Conservation (phyloP, 2,113 vertebrate species). For the Salvelinus alpinus region DNA sequence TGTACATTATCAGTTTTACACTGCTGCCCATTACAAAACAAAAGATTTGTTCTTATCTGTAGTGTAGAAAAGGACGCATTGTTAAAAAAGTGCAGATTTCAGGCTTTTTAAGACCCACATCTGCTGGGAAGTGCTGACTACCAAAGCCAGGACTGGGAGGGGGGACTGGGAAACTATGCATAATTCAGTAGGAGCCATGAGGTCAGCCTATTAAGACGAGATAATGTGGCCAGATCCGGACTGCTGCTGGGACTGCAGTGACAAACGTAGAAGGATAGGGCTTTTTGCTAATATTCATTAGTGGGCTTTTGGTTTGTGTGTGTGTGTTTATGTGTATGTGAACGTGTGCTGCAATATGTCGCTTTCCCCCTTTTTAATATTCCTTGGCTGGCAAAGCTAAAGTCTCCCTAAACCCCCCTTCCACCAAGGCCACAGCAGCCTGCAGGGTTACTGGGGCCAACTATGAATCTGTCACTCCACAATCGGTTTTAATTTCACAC, state of each 20-base stretch:
- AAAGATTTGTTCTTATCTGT: too few relatives aligned
- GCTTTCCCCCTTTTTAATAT: too few relatives aligned
- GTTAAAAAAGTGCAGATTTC: too few relatives aligned
- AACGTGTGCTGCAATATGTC: too few relatives aligned
- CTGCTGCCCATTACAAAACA: too few relatives aligned
- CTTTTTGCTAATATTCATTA: background rate
- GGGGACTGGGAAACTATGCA: background rate
- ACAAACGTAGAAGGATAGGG: background rate
- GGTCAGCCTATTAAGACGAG: background rate
- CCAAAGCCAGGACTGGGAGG: background rate
- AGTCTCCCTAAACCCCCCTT: too few relatives aligned
- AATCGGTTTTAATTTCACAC: slow-evolving; percentile 31
- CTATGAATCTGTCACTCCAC: slow-evolving; percentile 26
- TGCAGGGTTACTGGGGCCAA: slow-evolving; percentile 6
- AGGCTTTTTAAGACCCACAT: too few relatives aligned
- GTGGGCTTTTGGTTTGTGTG: background rate
- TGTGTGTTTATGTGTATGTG: background rate
- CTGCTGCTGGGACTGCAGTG: background rate
- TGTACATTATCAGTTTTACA: too few relatives aligned
- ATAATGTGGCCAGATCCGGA: background rate
- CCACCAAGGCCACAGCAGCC: slow-evolving; percentile 14
- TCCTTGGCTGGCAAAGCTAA: too few relatives aligned
- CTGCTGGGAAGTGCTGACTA: too few relatives aligned
- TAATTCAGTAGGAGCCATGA: background rate
- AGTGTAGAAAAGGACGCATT: too few relatives aligned